These are phyloP conservation scores for Enoplosus armatus DNA, from an alignment of 2,797 vertebrate species.

Conservation along the genomic window DNA sequence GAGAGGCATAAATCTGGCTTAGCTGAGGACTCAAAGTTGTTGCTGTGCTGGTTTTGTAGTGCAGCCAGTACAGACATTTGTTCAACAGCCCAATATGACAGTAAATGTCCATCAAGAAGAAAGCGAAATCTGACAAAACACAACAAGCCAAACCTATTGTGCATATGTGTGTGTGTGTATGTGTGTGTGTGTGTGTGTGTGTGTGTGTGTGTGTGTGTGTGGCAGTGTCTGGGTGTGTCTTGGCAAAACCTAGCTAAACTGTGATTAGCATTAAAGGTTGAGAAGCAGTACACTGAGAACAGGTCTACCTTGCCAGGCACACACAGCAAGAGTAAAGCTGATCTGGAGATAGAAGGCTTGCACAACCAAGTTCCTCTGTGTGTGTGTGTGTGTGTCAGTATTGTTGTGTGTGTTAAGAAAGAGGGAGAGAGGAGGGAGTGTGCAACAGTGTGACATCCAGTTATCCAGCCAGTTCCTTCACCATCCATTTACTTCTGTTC, in stretches of 20 bases:
- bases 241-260: conserved; percentile 50
- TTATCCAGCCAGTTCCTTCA: conserved; percentile 42
- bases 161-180: neutral
- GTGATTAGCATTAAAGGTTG: conserved; percentile 62
- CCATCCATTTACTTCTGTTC: conserved; percentile 13
- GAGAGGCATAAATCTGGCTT: neutral
- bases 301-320: conserved; percentile 64
- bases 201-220: neutral
- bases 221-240: conserved; percentile 29
- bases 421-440: neutral
- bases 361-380: conserved; percentile 44
- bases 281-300: conserved; percentile 50
- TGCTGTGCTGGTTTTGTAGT: neutral
- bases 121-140: neutral
- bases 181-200: neutral
- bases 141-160: conserved; percentile 1
- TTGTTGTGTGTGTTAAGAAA: conserved; percentile 1
- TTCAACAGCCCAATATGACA: neutral
- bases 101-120: neutral
- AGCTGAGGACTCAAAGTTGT: neutral
- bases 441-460: conserved; percentile 17
- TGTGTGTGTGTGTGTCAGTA: neutral
- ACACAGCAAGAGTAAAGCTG: conserved; percentile 65
- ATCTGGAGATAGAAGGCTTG: conserved; percentile 71
- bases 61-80: neutral